phyloP scores from a whole-genome alignment of 2,888 invertebrate species.

The Prosopocoilus inquinatus region DNA sequence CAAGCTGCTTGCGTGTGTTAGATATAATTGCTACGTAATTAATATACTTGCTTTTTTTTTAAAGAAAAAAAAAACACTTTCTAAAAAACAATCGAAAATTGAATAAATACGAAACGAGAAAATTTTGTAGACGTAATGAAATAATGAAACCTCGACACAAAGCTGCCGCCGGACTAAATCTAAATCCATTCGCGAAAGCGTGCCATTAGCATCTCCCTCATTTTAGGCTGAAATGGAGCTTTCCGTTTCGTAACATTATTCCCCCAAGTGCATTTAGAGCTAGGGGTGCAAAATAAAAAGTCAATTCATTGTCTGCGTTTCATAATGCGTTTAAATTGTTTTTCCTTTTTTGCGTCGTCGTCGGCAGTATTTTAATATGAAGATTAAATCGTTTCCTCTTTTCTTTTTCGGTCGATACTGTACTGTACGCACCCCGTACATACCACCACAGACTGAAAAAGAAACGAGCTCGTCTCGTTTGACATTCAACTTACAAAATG shows the following conservation, averaged over 20 bases:
- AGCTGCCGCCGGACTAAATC: not conserved
- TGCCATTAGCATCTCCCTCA: slow-evolving; percentile 14
- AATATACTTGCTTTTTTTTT: too few species aligned
- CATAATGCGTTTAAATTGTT: slow-evolving; percentile 14
- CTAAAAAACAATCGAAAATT: too few species aligned
- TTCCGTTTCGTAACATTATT: slow-evolving; percentile 13
- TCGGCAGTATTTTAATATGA: not conserved
- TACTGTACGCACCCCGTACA: too few species aligned
- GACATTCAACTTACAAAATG: too few species aligned
- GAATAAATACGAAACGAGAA: too few species aligned
- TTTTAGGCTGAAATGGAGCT: slow-evolving; percentile 14
- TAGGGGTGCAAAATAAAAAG: slow-evolving; percentile 19
- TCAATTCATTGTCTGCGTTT: slow-evolving; percentile 15
- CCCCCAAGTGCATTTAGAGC: slow-evolving; percentile 17
- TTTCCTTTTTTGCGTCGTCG: not conserved
- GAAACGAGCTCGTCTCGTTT: too few species aligned
- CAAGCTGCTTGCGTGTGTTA: too few species aligned
- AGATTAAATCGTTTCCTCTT: not conserved
- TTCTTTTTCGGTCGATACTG: too few species aligned
- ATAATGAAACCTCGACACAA: not conserved
- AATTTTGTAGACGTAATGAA: too few species aligned
- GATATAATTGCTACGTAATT: too few species aligned
- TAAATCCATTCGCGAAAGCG: not conserved
- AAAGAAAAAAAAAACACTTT: too few species aligned
- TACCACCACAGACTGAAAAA: too few species aligned